Evolutionary conservation across 2,888 invertebrate genomes (phyloP).

Genomic region (Drosophila nigritarsus): DNA sequence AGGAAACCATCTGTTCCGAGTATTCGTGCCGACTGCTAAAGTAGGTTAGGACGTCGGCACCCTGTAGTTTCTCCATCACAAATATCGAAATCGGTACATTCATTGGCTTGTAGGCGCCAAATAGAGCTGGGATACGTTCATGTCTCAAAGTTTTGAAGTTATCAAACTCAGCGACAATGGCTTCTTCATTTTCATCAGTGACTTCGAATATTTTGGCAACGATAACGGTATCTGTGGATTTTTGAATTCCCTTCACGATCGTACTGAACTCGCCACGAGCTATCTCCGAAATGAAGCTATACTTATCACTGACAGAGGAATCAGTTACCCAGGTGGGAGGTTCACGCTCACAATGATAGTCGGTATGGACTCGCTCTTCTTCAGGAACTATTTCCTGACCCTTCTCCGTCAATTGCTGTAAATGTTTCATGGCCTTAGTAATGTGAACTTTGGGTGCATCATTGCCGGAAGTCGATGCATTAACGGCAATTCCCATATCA

Average conservation of each 20-base stretch:
- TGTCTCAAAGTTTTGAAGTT: conserved; percentile 93
- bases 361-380: conserved; percentile 88
- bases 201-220: conserved; percentile 93
- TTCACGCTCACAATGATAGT: conserved; percentile 91
- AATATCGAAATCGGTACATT: conserved; percentile 90
- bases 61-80: conserved; percentile 93
- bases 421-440: conserved; percentile 92
- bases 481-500: conserved; percentile 93
- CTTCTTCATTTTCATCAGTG: conserved; percentile 88
- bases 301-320: conserved; percentile 89
- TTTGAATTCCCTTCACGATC: conserved; percentile 93
- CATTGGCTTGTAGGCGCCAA: conserved; percentile 90
- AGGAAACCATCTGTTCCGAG: conserved; percentile 95
- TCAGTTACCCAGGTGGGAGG: conserved; percentile 91
- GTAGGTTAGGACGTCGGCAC: conserved; percentile 95
- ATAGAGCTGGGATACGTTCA: conserved; percentile 92
- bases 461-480: conserved; percentile 89
- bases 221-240: conserved; percentile 90
- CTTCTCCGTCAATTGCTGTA: conserved; percentile 93
- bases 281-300: conserved; percentile 94
- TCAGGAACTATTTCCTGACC: conserved; percentile 90
- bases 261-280: conserved; percentile 94
- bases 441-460: conserved; percentile 91
- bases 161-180: conserved; percentile 93
- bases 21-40: conserved; percentile 95